Evolutionary conservation across 1,140 invertebrate genomes (phyloP), one percentile per base, ranked within the genome.

Genomic region (Drosophila kurseongensis): DNA sequence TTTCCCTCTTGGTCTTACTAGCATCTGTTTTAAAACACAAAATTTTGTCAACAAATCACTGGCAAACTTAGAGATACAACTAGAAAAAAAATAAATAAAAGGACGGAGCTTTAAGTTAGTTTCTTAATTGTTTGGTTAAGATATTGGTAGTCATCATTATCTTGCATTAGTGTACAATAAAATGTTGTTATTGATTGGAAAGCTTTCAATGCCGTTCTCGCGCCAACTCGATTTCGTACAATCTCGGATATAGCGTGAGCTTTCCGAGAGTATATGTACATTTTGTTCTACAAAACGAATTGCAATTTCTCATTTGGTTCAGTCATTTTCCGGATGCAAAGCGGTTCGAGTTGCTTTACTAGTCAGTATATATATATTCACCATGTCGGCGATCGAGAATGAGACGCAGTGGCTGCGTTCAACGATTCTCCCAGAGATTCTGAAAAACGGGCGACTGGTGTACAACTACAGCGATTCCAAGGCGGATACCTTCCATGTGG

Each of bases 371-470:
- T 42, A 38, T 9, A 36, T 5, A 42, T 32, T 32, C 2, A 55
- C 23, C 27, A 89, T 90, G 85, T 59, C 78, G 14, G 2, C 63
- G 1, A 50, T 42, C 6, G 75, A 85, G 23, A 59, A 60, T 4
- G 85, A 90, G 16, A 38, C 47, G 0, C 9, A 89, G 23, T 89
- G 84, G 84, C 59, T 89, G n/a, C 54, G 29, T 1, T 42, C 48
- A 0, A 44, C 18, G n/a, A 75, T 89, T 48, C 40, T 89, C 7
- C 69, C 74, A 1, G 23, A 56, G 38, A 76, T 85, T 27, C 29
- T 90, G 0, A 48, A 35, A 16, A 51, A 40, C 10, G 78, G 83
- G 0, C 54, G 72, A 12, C 55, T 91, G 7, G 23, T 83, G 35
- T 78, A 79, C 3, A 73, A 81, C 54, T 80, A 74, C 41, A 52